Conservation (phyloP, 2,888 invertebrate species). For the Drosophila pseudotakahashii region DNA sequence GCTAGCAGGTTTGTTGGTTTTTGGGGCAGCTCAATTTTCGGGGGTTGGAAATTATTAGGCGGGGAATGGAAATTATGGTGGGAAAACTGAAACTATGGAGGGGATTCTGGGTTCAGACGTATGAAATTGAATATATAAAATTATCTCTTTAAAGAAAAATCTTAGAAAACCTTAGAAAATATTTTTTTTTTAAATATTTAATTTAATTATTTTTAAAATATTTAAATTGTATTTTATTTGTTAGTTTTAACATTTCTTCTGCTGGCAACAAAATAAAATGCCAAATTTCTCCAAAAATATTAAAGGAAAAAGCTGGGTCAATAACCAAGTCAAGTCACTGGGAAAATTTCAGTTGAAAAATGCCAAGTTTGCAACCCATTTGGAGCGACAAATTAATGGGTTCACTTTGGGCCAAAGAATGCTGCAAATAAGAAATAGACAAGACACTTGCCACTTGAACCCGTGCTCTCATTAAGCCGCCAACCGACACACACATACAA, state of each 20-base stretch:
- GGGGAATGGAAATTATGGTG: constrained; percentile 14
- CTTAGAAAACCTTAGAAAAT: no score
- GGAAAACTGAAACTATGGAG: not conserved
- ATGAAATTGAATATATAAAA: not conserved
- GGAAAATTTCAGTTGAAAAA: constrained; percentile 39
- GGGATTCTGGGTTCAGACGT: not conserved
- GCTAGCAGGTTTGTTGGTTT: constrained; percentile 20
- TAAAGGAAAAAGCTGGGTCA: constrained; percentile 29
- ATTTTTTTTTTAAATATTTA: no score
- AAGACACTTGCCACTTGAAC: constrained; percentile 75
- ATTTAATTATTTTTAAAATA: no score
- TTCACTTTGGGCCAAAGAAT: constrained; percentile 62
- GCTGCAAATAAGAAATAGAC: constrained; percentile 75
- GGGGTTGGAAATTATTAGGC: constrained; percentile 2
- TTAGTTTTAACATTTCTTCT: no score
- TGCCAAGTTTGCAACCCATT: constrained; percentile 51
- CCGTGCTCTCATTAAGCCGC: constrained; percentile 70
- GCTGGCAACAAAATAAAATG: no score
- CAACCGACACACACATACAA: constrained; percentile 22
- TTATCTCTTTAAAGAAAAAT: no score
- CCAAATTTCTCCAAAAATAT: not conserved
- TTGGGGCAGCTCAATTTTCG: constrained; percentile 1
- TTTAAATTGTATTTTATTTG: no score
- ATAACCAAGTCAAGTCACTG: constrained; percentile 28
- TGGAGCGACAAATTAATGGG: constrained; percentile 67